These are phyloP conservation scores for Stenodera caucasica DNA, from an alignment of 2,888 invertebrate species.

Conservation along the genomic window DNA sequence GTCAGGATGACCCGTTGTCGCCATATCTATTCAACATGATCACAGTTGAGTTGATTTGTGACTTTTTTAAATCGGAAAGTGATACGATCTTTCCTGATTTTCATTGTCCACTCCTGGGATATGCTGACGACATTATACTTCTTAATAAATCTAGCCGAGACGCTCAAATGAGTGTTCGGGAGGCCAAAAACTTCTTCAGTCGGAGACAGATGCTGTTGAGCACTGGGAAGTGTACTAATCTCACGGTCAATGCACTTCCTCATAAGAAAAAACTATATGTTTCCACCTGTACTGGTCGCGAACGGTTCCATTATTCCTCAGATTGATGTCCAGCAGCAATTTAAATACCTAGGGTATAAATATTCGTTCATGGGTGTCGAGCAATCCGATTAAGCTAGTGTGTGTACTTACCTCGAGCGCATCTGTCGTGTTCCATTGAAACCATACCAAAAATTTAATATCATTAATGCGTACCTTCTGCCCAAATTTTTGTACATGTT, in stretches of 20 bases:
- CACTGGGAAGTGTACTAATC: too few species aligned
- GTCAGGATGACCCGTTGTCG: conserved; percentile 53
- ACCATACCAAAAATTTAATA: background rate
- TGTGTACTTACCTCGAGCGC: background rate
- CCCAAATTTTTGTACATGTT: background rate
- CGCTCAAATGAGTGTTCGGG: too few species aligned
- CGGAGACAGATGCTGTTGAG: too few species aligned
- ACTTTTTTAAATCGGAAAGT: too few species aligned
- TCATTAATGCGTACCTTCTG: background rate
- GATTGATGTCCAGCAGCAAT: background rate
- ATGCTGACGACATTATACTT: conserved; percentile 3
- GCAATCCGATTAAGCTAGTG: too few species aligned
- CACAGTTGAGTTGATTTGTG: conserved; percentile 35
- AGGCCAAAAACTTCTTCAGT: too few species aligned
- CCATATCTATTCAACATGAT: conserved; percentile 39
- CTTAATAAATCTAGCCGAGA: too few species aligned
- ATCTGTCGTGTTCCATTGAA: background rate
- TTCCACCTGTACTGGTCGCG: background rate
- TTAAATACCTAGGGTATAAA: too few species aligned
- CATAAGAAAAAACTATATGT: background rate
- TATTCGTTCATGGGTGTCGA: background rate
- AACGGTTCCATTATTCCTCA: background rate
- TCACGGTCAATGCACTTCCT: background rate
- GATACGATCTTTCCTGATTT: background rate
- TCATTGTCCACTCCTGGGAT: too few species aligned